Evolutionary conservation across 2,113 vertebrate genomes (phyloP).

Genomic region (Electrona antarctica): DNA sequence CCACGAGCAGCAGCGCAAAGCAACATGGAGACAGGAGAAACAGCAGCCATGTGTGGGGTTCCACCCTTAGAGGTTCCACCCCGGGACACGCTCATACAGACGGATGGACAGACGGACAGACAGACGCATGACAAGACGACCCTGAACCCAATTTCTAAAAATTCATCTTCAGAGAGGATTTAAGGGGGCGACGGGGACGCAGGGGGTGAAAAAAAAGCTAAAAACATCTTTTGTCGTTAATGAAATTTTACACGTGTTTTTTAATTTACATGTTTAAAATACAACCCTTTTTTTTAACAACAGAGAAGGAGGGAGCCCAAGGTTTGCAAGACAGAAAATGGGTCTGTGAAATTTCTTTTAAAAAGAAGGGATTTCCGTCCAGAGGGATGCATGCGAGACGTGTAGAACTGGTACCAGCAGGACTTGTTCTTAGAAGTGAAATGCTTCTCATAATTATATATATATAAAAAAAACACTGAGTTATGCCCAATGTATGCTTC

Average conservation of each 20-base stretch:
- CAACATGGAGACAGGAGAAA: conserved; percentile 41
- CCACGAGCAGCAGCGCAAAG: conserved; percentile 50
- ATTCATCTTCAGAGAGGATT: conserved; percentile 40
- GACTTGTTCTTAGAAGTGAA: too few relatives aligned
- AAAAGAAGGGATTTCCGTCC: neutral
- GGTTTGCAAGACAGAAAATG: neutral
- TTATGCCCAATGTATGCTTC: too few relatives aligned
- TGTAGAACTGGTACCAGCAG: conserved; percentile 53
- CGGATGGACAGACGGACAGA: conserved; percentile 38
- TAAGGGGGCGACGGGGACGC: neutral
- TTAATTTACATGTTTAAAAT: conserved; percentile 77
- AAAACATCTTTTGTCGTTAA: conserved; percentile 72
- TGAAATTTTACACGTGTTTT: conserved; percentile 70
- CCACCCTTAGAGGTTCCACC: neutral
- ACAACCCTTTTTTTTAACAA: conserved; percentile 57
- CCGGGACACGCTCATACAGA: conserved; percentile 38
- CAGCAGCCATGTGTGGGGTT: conserved; percentile 44
- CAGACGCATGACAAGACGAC: conserved; percentile 15
- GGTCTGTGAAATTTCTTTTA: conserved; percentile 1
- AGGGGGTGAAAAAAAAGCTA: conserved; percentile 64
- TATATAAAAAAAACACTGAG: too few relatives aligned
- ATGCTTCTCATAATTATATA: too few relatives aligned
- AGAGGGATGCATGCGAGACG: conserved; percentile 43
- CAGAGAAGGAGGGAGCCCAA: conserved; percentile 26
- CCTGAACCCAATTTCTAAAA: conserved; percentile 54